Percentiles rank a stretch among this genome's conserved stretches.
These are phyloP conservation scores for Craseonycteris thonglongyai DNA, from an alignment of 2,113 vertebrate genomes.

Conservation along the genomic window DNA sequence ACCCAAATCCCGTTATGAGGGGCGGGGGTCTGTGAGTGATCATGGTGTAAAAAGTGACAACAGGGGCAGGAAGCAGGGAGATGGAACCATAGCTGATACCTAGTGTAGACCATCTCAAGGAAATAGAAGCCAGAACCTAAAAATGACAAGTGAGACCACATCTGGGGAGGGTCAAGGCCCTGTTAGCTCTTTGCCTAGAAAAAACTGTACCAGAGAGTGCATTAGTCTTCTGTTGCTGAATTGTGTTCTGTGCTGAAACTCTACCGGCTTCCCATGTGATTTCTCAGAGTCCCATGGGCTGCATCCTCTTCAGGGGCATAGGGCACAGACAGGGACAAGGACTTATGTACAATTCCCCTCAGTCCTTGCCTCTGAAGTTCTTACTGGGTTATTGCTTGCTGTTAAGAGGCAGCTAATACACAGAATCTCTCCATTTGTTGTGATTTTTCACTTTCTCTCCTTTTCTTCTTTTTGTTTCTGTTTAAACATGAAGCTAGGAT, in stretches of 20 bases:
- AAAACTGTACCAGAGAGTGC: not conserved
- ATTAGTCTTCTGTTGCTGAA: not conserved
- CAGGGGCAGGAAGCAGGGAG: not conserved
- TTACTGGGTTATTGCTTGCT: not conserved
- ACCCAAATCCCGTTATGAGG: not conserved
- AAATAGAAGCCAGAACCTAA: not conserved
- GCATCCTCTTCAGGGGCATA: not conserved
- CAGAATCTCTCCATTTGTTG: not conserved
- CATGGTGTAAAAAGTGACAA: not conserved
- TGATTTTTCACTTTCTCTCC: not conserved
- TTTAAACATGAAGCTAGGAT: not conserved
- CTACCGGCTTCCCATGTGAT: not conserved
- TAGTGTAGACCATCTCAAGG: not conserved
- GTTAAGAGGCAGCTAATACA: not conserved
- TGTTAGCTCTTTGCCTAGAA: not conserved
- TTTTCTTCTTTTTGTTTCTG: not conserved
- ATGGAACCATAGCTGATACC: not conserved
- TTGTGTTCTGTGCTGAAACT: not conserved
- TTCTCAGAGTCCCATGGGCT: not conserved
- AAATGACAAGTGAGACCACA: not conserved
- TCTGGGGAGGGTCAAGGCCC: not conserved
- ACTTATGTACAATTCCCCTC: not conserved
- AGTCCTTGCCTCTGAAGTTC: not conserved
- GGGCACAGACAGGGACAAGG: too few species aligned
- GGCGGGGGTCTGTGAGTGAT: not conserved